Evolutionary conservation across 1,140 invertebrate species (phyloP).

Genomic region (Teleogryllus occipitalis): DNA sequence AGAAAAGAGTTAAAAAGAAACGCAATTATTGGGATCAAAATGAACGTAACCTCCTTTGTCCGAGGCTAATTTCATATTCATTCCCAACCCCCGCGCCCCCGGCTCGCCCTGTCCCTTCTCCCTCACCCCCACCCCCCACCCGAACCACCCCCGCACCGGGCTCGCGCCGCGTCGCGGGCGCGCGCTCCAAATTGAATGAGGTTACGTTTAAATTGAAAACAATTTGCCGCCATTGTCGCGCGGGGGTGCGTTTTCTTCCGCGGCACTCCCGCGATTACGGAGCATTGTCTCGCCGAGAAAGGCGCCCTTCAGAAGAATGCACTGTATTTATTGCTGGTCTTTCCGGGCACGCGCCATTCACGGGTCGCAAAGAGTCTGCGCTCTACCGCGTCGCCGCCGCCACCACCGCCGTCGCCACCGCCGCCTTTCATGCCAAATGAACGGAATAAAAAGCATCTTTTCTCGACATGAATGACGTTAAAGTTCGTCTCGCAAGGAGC

Average conservation of each 20-base stretch:
- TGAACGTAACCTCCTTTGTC: no score
- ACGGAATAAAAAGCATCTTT: slow-evolving; percentile 19
- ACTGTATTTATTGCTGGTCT: slow-evolving; percentile 13
- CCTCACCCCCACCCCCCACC: no score
- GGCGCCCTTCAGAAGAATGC: slow-evolving; percentile 8
- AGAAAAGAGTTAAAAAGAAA: no score
- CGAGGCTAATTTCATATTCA: slow-evolving; percentile 10
- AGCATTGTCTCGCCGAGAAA: slow-evolving; percentile 13
- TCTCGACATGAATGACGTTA: slow-evolving; percentile 16
- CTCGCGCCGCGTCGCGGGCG: no score
- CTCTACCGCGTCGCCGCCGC: background rate
- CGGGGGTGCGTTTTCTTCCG: slow-evolving; percentile 12
- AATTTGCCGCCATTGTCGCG: slow-evolving; percentile 17
- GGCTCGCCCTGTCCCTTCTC: background rate
- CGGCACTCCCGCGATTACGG: slow-evolving; percentile 9
- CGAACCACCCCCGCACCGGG: no score
- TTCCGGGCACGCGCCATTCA: no score
- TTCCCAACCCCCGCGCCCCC: background rate
- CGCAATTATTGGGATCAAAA: no score
- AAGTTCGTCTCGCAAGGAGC: slow-evolving; percentile 11
- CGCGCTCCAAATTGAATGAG: slow-evolving; percentile 3
- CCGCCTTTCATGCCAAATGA: slow-evolving; percentile 15
- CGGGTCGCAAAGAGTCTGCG: no score
- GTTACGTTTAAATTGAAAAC: slow-evolving; percentile 14
- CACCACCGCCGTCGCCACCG: no score